Evolutionary conservation across 1,140 invertebrate species (phyloP).

Genomic region (Drosophila fuyamai): DNA sequence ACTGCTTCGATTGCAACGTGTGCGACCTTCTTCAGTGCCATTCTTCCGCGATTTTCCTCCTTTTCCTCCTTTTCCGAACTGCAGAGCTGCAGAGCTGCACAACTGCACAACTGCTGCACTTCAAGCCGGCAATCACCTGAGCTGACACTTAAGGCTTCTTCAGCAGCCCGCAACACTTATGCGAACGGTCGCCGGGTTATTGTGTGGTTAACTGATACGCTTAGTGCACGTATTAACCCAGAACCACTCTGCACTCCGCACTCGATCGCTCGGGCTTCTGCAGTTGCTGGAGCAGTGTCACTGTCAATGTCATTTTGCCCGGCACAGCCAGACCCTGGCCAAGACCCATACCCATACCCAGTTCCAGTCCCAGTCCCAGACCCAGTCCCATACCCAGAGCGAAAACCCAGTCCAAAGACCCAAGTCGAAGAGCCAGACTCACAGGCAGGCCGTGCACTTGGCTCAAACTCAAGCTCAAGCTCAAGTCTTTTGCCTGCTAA

Average conservation of each 20-base stretch:
- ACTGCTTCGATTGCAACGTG: constrained; percentile 39
- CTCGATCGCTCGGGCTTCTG: constrained; percentile 52
- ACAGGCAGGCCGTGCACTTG: constrained; percentile 59
- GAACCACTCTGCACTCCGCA: constrained; percentile 44
- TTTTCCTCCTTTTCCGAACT: constrained; percentile 1
- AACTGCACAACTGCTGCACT: constrained; percentile 24
- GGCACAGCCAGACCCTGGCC: constrained; percentile 12
- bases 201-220: constrained; percentile 82
- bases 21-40: constrained; percentile 27
- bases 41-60: constrained; percentile 12
- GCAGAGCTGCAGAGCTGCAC: constrained; percentile 13
- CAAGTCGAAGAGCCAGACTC: constrained; percentile 17
- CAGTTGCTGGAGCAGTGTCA: constrained; percentile 73
- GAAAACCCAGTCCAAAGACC: constrained; percentile 15
- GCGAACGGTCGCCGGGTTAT: constrained; percentile 70
- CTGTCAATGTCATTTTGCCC: constrained; percentile 81
- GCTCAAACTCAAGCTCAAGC: constrained; percentile 35
- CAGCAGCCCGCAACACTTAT: constrained; percentile 80
- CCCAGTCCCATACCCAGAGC: constrained; percentile 7
- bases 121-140: constrained; percentile 68
- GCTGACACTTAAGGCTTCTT: constrained; percentile 82
- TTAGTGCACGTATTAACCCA: constrained; percentile 81
- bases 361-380: background rate
- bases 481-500: constrained; percentile 59
- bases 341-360: background rate